A percentile compares a stretch with the other conserved stretches of the same genome.
phyloP scores from a whole-genome alignment of 2,113 vertebrate genomes.

The Phyllostomus hastatus region DNA sequence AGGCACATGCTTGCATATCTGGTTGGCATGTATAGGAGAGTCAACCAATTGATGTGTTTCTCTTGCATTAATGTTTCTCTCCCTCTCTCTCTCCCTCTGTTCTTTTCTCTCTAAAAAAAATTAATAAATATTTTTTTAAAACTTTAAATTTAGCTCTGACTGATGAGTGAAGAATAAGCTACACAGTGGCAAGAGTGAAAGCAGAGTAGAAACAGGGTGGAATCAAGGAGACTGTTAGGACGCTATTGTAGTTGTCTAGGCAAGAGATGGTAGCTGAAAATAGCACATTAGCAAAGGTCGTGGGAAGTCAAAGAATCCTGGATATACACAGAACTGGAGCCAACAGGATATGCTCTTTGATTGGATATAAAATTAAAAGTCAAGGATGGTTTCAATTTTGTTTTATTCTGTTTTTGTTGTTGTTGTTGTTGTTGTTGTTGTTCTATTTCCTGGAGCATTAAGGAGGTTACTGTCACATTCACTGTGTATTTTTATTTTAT shows the following conservation, averaged over 20 bases:
- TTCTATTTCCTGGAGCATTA: neutral
- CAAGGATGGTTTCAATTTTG: neutral
- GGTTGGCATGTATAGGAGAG: too few species aligned
- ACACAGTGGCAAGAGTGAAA: neutral
- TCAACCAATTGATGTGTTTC: too few species aligned
- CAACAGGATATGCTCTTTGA: neutral
- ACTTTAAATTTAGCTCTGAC: too few species aligned
- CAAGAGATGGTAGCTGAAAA: neutral
- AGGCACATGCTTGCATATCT: too few species aligned
- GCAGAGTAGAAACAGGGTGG: neutral
- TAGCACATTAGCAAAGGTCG: neutral
- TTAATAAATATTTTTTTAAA: too few species aligned
- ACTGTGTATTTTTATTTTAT: neutral
- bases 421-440: neutral
- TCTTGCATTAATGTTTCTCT: too few species aligned
- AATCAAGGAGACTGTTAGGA: neutral
- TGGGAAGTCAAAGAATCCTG: neutral
- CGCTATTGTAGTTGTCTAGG: neutral
- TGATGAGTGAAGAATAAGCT: neutral
- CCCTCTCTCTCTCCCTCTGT: too few species aligned
- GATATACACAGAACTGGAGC: neutral
- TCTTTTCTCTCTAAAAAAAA: too few species aligned
- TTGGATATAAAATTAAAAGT: neutral
- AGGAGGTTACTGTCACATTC: neutral
- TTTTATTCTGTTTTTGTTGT: neutral